Evolutionary conservation across 2,888 invertebrate genomes (phyloP).

Genomic region (Synanthedon tipuliformis): DNA sequence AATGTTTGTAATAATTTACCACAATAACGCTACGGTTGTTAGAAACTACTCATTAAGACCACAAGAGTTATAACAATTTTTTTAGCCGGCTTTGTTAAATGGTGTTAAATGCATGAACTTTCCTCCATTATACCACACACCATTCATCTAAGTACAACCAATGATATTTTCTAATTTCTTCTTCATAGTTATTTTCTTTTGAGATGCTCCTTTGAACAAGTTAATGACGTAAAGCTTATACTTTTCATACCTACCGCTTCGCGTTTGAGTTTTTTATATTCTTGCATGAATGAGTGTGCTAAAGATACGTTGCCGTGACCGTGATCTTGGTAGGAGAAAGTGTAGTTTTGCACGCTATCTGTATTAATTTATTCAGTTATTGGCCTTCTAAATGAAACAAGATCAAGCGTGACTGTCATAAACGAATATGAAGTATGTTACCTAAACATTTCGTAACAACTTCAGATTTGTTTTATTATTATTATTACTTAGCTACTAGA

Average conservation of each 20-base stretch:
- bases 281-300: background rate
- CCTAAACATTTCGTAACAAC: background rate
- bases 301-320: background rate
- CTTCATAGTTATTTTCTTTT: background rate
- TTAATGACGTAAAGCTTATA: background rate
- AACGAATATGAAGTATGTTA: background rate
- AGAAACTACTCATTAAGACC: background rate
- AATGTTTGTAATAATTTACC: background rate
- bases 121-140: background rate
- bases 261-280: background rate
- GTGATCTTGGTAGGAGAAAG: constrained; percentile 11
- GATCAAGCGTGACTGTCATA: background rate
- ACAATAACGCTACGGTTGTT: background rate
- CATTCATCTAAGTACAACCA: background rate
- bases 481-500: background rate
- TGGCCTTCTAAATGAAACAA: background rate
- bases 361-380: background rate
- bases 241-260: background rate
- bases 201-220: background rate
- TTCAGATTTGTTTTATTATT: too few species aligned
- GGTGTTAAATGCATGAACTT: background rate
- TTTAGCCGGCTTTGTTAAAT: background rate
- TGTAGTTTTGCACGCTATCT: constrained; percentile 11
- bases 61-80: background rate
- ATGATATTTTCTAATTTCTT: background rate